Evolutionary conservation across 2,888 invertebrate species (phyloP).

Genomic region (Sminthurides aquaticus): DNA sequence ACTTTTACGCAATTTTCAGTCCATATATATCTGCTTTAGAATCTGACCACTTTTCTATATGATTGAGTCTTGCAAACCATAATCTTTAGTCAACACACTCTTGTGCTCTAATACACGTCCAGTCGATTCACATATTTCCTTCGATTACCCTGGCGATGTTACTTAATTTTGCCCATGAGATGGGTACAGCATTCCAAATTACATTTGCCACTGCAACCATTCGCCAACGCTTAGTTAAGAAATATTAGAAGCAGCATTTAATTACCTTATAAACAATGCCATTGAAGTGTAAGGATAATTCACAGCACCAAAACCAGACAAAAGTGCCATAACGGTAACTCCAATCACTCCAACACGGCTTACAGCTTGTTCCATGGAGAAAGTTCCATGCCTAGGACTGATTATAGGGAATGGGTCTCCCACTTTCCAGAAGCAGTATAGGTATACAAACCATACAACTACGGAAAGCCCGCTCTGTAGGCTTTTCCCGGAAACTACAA

Average conservation of each 20-base stretch:
- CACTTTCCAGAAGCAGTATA: conserved; percentile 97
- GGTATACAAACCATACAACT: conserved; percentile 78
- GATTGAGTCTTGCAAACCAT: no score
- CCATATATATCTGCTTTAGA: no score
- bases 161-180: no score
- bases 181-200: no score
- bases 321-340: conserved; percentile 95
- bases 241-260: background rate
- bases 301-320: conserved; percentile 99
- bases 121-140: no score
- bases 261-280: conserved; percentile 85
- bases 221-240: no score
- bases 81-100: no score
- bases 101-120: no score
- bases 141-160: no score
- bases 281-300: conserved; percentile 99
- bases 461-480: conserved; percentile 56
- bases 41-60: no score
- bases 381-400: conserved; percentile 87
- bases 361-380: conserved; percentile 85
- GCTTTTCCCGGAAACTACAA: conserved; percentile 23
- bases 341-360: conserved; percentile 97
- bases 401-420: conserved; percentile 98
- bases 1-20: no score
- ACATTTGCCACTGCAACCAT: no score